phyloP scores from a whole-genome alignment of 2,797 vertebrate species.

The Gallinago solitaria region DNA sequence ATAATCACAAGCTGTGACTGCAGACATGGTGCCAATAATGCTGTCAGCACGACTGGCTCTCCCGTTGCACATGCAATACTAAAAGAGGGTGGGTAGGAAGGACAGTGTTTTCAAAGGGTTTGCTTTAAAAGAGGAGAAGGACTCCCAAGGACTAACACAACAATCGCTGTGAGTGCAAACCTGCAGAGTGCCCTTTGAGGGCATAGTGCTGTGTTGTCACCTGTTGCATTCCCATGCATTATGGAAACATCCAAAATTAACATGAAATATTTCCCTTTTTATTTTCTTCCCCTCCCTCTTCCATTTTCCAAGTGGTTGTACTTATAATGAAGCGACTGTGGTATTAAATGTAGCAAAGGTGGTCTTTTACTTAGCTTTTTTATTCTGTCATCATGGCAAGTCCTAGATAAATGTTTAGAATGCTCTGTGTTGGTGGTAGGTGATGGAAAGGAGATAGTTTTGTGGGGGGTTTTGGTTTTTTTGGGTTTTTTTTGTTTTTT shows the following conservation, averaged over 20 bases:
- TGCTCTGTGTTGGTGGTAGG: not conserved
- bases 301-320: not conserved
- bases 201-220: not conserved
- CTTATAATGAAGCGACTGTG: not conserved
- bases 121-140: not conserved
- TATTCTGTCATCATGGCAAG: not conserved
- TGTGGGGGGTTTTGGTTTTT: not conserved
- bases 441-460: not conserved
- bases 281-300: rapidly evolving
- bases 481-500: no score
- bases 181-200: not conserved
- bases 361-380: not conserved
- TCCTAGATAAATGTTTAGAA: not conserved
- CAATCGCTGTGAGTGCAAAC: not conserved
- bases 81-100: not conserved
- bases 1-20: not conserved
- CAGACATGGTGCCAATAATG: not conserved
- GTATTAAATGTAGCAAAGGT: not conserved
- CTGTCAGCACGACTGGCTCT: not conserved
- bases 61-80: rapidly evolving
- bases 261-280: not conserved
- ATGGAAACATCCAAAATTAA: not conserved
- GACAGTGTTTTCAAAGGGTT: not conserved
- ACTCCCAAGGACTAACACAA: not conserved
- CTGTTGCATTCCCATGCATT: not conserved